Percentiles rank a stretch among this genome's conserved stretches.
phyloP scores from a whole-genome alignment of 2,888 invertebrate species.

The Cremastinae sp. region DNA sequence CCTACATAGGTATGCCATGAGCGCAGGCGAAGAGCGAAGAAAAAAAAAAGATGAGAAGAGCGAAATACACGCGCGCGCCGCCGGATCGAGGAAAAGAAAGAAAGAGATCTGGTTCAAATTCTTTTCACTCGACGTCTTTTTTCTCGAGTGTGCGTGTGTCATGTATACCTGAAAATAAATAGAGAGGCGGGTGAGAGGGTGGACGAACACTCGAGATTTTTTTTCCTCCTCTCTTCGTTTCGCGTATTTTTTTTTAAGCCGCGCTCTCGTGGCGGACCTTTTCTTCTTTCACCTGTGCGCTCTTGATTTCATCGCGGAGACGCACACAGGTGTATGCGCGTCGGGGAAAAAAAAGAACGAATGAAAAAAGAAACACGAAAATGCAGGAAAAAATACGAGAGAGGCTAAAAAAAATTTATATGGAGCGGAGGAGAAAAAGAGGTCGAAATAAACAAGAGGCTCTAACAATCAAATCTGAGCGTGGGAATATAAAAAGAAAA shows the following conservation, averaged over 20 bases:
- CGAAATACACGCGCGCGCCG: too few relatives aligned
- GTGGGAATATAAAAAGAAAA: too few relatives aligned
- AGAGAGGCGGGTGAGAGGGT: conserved; percentile 15
- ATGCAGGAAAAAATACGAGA: conserved; percentile 18
- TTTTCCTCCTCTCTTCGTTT: neutral
- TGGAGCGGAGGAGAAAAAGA: too few relatives aligned
- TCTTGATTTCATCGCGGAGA: conserved; percentile 26
- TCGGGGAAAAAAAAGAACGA: neutral
- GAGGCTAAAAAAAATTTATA: too few relatives aligned
- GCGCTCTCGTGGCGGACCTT: conserved; percentile 33
- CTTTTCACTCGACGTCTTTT: conserved; percentile 42
- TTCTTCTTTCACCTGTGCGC: conserved; percentile 51
- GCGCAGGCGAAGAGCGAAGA: too few relatives aligned
- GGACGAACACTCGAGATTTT: conserved; percentile 21
- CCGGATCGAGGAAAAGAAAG: neutral
- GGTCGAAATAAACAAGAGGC: too few relatives aligned
- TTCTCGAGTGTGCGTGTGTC: neutral
- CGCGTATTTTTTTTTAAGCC: conserved; percentile 18
- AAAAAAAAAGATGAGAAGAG: too few relatives aligned
- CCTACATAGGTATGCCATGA: neutral
- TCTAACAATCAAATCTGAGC: too few relatives aligned
- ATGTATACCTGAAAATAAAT: conserved; percentile 55
- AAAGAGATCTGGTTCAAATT: conserved; percentile 30
- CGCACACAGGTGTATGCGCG: conserved; percentile 9
- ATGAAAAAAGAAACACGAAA: conserved; percentile 16